Base-by-base conservation (phyloP, 2,113 vertebrate genomes). In the Chaetorhynchus papuensis region DNA sequence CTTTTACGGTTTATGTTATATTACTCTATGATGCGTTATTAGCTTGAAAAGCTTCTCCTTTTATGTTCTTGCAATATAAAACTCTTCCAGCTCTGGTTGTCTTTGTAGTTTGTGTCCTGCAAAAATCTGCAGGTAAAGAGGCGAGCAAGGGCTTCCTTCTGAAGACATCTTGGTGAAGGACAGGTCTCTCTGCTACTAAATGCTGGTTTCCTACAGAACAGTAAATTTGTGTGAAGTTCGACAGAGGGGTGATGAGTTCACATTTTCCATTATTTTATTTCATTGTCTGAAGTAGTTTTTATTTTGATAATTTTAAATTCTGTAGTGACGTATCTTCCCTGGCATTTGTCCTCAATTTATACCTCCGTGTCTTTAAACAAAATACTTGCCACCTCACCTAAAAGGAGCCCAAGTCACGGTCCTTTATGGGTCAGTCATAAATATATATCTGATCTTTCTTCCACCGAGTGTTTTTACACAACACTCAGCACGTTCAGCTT, bases 191-290 rank as follows among this genome's bases (percentile, higher is more conserved):
- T 7, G 28, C 19, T 49, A 22, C 10, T 47, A 41, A 83, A 41
- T 2, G 2, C 26, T 3, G 0, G 1, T 50, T 94, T 88, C 35
- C 15, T 45, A 59, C 8, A 16, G 3, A 5, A 20, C 1, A 1
- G 35, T 4, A 80, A 94, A 86, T 44, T 50, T 3, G 0, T 18
- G 35, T 33, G 17, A 53, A 47, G 20, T 28, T 15, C 7, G 13
- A 44, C 33, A 66, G 2, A 41, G 23, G 75, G 27, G 0, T 27
- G 56, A 61, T 6, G 3, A 66, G 19, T 80, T 64, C 50, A 30
- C 42, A 24, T 63, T 80, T 45, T 33, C 24, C 44, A 21, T 28
- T 82, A 6, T 12, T 76, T 84, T 65, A 3, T 66, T 54, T 83
- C 31, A 9, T 61, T 50, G 9, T 22, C n/a, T 74, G 42, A 77